Evolutionary conservation across 1,140 invertebrate genomes (phyloP).

Genomic region (Cryptotermes secundus): DNA sequence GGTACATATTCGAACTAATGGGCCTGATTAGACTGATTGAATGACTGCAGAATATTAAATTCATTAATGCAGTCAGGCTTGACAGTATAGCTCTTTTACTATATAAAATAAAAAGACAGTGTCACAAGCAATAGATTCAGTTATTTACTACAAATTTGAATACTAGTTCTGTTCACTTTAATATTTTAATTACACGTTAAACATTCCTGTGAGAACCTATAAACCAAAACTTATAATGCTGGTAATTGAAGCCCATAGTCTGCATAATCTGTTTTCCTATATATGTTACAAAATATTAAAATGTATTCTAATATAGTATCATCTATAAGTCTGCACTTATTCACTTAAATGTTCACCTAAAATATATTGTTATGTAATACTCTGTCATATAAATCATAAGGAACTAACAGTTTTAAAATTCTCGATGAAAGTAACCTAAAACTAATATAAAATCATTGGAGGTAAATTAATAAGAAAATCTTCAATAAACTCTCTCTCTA

Average conservation of each 20-base stretch:
- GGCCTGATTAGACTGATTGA: no score
- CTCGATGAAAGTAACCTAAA: constrained; percentile 8
- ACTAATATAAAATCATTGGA: background rate
- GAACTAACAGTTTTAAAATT: background rate
- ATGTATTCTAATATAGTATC: background rate
- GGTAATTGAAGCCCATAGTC: background rate
- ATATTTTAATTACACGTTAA: no score
- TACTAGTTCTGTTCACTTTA: no score
- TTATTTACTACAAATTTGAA: no score
- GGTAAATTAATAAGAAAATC: constrained; percentile 2
- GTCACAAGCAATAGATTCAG: no score
- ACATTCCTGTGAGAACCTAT: no score
- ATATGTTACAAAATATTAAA: background rate
- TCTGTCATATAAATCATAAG: background rate
- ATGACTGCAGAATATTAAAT: no score
- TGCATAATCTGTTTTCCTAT: background rate
- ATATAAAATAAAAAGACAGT: no score
- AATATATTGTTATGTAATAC: background rate
- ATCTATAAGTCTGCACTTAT: background rate
- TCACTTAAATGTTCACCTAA: background rate
- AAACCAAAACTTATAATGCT: no score
- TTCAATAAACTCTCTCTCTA: constrained; percentile 37
- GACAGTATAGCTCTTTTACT: no score
- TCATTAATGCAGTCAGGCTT: no score
- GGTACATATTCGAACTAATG: no score